A percentile compares a stretch with the other conserved stretches of the same genome.
Conservation (phyloP, 1,140 invertebrate species). For the Hetaerina americana region DNA sequence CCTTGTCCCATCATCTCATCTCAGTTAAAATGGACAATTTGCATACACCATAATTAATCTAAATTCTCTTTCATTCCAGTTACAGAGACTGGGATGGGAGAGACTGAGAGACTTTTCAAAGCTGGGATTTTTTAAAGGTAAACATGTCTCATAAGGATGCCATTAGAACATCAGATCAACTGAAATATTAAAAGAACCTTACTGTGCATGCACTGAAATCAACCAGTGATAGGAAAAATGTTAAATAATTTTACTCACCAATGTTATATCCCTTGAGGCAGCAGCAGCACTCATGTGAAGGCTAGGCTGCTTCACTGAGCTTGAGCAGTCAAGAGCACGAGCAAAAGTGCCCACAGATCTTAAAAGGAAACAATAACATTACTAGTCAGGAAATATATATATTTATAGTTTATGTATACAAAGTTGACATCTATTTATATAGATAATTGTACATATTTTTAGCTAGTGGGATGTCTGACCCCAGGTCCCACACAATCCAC, state of each 20-base stretch:
- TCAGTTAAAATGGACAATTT: too few species aligned
- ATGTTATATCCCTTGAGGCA: conserved; percentile 93
- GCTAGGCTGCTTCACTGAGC: conserved; percentile 94
- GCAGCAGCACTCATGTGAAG: conserved; percentile 98
- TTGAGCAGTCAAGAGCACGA: conserved; percentile 92
- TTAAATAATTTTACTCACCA: conserved; percentile 42
- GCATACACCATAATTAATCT: not conserved
- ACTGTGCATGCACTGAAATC: too few species aligned
- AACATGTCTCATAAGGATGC: conserved; percentile 3
- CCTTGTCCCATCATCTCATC: too few species aligned
- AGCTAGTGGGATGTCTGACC: too few species aligned
- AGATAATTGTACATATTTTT: not conserved
- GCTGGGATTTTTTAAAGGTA: too few species aligned
- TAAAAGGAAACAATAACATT: not conserved
- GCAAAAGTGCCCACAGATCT: conserved; percentile 97
- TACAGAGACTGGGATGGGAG: not conserved
- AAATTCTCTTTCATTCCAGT: not conserved
- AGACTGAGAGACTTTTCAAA: too few species aligned
- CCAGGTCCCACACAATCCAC: too few species aligned
- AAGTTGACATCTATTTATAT: not conserved
- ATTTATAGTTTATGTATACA: not conserved
- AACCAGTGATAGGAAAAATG: not conserved
- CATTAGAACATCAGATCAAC: conserved; percentile 5
- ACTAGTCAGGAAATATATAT: not conserved
- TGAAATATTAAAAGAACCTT: too few species aligned